Conservation (phyloP, 1,140 invertebrate species). For the Cydia pomonella region DNA sequence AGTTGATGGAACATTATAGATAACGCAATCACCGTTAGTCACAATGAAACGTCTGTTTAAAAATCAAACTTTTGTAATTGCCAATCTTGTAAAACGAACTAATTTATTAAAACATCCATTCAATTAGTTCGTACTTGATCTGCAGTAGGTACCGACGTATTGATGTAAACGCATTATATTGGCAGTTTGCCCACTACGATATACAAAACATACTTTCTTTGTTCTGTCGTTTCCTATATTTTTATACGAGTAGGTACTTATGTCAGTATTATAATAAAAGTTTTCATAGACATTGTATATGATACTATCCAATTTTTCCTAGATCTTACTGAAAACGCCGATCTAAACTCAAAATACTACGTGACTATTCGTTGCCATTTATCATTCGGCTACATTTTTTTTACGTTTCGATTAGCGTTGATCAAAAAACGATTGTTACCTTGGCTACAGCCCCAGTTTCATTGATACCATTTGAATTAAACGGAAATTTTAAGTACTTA, state of each 20-base stretch:
- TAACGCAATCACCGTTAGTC: too few species aligned
- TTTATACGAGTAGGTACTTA: background rate
- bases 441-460: too few species aligned
- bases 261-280: background rate
- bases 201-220: constrained; percentile 14
- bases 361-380: too few species aligned
- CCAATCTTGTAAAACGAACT: background rate
- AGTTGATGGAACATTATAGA: too few species aligned
- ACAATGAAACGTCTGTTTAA: too few species aligned
- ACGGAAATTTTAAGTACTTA: too few species aligned
- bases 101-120: background rate
- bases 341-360: too few species aligned
- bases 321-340: too few species aligned
- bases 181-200: background rate
- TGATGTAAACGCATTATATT: constrained; percentile 8
- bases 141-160: background rate
- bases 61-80: background rate
- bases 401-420: too few species aligned
- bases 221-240: background rate
- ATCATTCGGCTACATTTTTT: too few species aligned
- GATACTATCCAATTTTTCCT: background rate
- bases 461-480: too few species aligned
- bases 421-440: too few species aligned
- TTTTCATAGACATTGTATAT: background rate
- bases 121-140: background rate